A percentile compares a stretch with the other conserved stretches of the same genome.
Conservation (phyloP, 2,113 vertebrate genomes). For the Gasterosteus nipponicus region DNA sequence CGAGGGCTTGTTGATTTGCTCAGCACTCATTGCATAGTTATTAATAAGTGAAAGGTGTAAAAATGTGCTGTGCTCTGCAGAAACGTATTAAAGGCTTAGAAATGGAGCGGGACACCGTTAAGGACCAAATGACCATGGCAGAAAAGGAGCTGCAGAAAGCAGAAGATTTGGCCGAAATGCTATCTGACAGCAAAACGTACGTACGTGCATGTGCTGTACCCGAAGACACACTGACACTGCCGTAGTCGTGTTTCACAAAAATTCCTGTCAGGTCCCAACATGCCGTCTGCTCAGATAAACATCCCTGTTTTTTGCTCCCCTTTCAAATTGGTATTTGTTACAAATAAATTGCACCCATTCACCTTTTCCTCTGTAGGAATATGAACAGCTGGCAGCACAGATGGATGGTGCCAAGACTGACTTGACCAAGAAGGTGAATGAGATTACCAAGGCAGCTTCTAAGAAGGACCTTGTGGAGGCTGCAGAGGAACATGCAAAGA, state of each 20-base stretch:
- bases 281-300: slow-evolving; percentile 34
- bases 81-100: slow-evolving; percentile 80
- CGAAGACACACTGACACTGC: neutral
- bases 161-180: slow-evolving; percentile 72
- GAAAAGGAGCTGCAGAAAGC: slow-evolving; percentile 82
- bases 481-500: slow-evolving; percentile 88
- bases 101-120: slow-evolving; percentile 78
- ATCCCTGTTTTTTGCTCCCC: slow-evolving; percentile 30
- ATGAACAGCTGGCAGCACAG: slow-evolving; percentile 85
- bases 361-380: slow-evolving; percentile 81
- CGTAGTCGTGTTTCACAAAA: neutral
- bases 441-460: slow-evolving; percentile 80
- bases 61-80: slow-evolving; percentile 68
- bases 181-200: slow-evolving; percentile 87
- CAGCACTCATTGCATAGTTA: neutral
- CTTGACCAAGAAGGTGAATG: slow-evolving; percentile 85
- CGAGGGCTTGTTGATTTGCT: neutral
- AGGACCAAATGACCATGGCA: slow-evolving; percentile 79
- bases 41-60: neutral
- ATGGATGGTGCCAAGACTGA: slow-evolving; percentile 88
- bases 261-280: slow-evolving; percentile 25
- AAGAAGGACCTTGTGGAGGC: slow-evolving; percentile 83
- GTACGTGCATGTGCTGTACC: neutral
- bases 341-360: slow-evolving; percentile 2
- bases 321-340: slow-evolving; percentile 20